Conservation (phyloP, 2,113 vertebrate species). For the Albula glossodonta region DNA sequence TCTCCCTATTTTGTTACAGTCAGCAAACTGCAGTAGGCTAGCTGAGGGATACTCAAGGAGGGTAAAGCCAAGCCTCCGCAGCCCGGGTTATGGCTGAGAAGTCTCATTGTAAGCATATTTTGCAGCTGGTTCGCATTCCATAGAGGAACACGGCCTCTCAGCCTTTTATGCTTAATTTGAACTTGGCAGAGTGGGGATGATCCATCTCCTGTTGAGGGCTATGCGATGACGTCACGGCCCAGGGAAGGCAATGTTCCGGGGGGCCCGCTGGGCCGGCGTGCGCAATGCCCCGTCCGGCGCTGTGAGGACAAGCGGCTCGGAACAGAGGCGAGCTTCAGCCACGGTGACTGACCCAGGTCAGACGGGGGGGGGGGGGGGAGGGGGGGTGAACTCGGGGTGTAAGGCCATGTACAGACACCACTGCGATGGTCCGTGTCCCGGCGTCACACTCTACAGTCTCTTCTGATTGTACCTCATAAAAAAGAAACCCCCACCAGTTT, state of each 20-base stretch:
- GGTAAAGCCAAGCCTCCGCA: not conserved
- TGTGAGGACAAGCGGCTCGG: not conserved
- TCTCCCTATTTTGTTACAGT: not conserved
- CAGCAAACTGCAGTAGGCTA: not conserved
- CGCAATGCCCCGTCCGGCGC: no score
- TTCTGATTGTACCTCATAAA: no score
- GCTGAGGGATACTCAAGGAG: not conserved
- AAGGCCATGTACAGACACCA: not conserved
- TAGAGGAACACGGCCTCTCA: not conserved
- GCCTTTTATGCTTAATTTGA: not conserved
- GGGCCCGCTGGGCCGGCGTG: not conserved
- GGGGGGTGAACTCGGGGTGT: not conserved
- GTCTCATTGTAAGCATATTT: not conserved
- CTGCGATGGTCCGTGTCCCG: no score
- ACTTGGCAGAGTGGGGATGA: slow-evolving; percentile 1
- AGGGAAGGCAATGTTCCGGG: not conserved
- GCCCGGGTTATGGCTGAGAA: not conserved
- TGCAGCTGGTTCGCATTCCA: not conserved
- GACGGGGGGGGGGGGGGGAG: no score
- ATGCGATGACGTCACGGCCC: not conserved
- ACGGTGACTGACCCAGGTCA: not conserved
- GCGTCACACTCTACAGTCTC: no score
- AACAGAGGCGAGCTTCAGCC: not conserved
- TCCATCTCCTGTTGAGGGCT: not conserved
- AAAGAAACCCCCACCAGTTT: no score